phyloP scores from a whole-genome alignment of 2,888 invertebrate species.

The Myathropa florea region DNA sequence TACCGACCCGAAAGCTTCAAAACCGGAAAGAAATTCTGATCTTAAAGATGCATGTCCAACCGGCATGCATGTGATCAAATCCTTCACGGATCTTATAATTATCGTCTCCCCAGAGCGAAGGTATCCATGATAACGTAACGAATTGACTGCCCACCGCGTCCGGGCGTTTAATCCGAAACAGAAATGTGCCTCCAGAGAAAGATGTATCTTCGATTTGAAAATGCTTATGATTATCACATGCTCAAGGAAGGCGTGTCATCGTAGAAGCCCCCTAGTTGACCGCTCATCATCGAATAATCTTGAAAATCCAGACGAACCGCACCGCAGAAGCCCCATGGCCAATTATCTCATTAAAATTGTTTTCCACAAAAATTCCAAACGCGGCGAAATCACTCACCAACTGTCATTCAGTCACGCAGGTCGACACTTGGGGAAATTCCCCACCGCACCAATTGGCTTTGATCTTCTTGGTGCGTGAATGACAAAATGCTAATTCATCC shows the following conservation, averaged over 20 bases:
- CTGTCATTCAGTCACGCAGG: conserved; percentile 18
- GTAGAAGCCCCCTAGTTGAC: neutral
- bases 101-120: neutral
- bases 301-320: neutral
- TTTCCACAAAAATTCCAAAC: neutral
- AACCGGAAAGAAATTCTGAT: neutral
- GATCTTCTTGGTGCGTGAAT: neutral
- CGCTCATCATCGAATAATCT: too few species aligned
- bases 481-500: neutral
- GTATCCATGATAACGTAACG: neutral
- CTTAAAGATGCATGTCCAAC: neutral
- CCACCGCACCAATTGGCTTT: neutral
- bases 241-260: neutral
- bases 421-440: neutral
- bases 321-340: neutral
- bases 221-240: neutral
- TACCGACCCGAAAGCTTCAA: neutral
- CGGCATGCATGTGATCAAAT: neutral
- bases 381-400: conserved; percentile 14
- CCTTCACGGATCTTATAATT: neutral
- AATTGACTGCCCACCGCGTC: neutral
- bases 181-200: neutral
- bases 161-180: neutral
- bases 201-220: neutral
- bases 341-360: neutral